Base-by-base conservation (phyloP, 2,888 invertebrate species). In the Eretmocerus hayati region DNA sequence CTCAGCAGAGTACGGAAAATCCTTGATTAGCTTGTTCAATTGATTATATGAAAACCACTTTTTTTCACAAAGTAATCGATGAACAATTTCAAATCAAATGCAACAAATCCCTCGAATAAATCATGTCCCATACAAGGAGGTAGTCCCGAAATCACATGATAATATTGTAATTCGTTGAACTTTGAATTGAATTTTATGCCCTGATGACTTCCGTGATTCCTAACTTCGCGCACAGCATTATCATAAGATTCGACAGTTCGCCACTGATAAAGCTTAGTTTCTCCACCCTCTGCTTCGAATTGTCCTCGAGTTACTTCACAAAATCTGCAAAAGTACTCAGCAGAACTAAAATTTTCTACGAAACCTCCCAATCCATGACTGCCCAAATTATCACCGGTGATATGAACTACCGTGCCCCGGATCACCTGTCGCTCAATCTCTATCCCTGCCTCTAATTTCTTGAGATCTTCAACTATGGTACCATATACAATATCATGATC, bases 331-430 rank as follows among this genome's bases (percentile, higher is more conserved):
- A 61, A 57, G 50, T 56, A 59, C 13, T 47, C 36, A 13, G 48
- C 43, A n/a, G 26, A 46, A 50, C 50, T 52, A 47, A 63, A 62
- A 49, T 58, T 63, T 59, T 59, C 58, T 30, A 20, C 26, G 55
- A 58, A 62, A 15, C 60, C 61, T 30, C 62, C 62, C 36, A 63
- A 55, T 55, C 59, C 55, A 46, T 63, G 61, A 39, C 57, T 45
- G 13, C 51, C 51, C 6, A 50, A 32, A 38, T 46, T 50, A 23
- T 50, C 46, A 4, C 50, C 50, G 23, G 47, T 20, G 6, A 63
- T 52, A 22, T 50, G 47, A 43, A 60, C 21, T 20, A 63, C 5
- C 22, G 55, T 40, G 6, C 61, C 59, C 50, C 52, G 53, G 23
- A 56, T 22, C 33, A 38, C 48, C 31, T 26, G 20, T 13, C 43